phyloP scores from a whole-genome alignment of 2,113 vertebrate genomes.

The Pachyramphus minor region DNA sequence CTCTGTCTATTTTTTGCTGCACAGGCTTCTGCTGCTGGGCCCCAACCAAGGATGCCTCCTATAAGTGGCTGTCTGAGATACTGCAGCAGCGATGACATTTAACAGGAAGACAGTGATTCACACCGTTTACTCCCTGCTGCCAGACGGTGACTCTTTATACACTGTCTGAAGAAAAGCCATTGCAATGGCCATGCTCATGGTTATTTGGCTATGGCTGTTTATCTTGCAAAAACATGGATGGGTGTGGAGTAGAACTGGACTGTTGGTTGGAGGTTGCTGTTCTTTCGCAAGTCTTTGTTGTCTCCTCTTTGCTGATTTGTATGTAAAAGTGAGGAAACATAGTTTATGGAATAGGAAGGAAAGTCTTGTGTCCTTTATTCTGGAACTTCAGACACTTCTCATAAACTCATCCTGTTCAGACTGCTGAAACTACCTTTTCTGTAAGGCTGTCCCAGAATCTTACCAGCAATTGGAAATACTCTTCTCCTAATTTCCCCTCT shows the following conservation, averaged over 20 bases:
- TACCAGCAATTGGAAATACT: not conserved
- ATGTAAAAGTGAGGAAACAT: not conserved
- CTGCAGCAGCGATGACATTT: conserved; percentile 42
- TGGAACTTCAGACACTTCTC: not conserved
- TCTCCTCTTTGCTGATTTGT: not conserved
- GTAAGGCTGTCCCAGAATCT: not conserved
- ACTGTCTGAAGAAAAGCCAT: not conserved
- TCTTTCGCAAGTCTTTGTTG: not conserved
- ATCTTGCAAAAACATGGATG: not conserved
- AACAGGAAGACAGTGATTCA: conserved; percentile 52
- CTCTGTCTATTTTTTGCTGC: conserved; percentile 37
- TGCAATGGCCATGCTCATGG: not conserved
- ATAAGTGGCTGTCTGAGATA: conserved; percentile 19
- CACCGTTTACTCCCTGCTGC: conserved; percentile 19
- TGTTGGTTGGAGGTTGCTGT: accelerated
- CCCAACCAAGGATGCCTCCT: conserved; percentile 11
- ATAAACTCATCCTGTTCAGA: not conserved
- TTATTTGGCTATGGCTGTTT: not conserved
- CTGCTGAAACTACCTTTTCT: not conserved
- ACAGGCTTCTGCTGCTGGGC: conserved; percentile 31
- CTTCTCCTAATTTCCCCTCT: not conserved
- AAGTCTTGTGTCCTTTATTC: not conserved
- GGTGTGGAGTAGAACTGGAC: not conserved
- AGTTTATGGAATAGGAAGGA: not conserved
- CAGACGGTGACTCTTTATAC: not conserved